Percentiles rank a stretch among this genome's conserved stretches.
Evolutionary conservation across 2,888 invertebrate species (phyloP).

Genomic region (Rotaria magnacalcarata): DNA sequence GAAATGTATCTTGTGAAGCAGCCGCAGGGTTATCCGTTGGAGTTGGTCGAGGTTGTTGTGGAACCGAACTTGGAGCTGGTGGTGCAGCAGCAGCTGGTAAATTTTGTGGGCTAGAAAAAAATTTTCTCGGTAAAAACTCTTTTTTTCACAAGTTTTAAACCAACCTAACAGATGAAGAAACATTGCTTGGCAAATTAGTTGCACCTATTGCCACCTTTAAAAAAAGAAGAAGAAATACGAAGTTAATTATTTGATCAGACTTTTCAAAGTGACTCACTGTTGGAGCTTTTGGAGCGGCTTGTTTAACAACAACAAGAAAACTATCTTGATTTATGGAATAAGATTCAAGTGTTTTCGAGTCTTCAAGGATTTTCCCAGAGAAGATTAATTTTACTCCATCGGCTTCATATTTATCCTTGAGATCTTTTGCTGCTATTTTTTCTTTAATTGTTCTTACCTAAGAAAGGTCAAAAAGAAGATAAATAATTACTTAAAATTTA

Average conservation of each 20-base stretch:
- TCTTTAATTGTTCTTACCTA: slow-evolving; percentile 30
- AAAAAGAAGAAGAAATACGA: not conserved
- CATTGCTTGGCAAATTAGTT: not conserved
- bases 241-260: not conserved
- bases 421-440: slow-evolving; percentile 16
- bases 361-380: slow-evolving; percentile 34
- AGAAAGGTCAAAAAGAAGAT: not conserved
- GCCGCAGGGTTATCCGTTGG: not conserved
- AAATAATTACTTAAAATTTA: not conserved
- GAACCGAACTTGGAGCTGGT: not conserved
- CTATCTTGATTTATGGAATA: slow-evolving; percentile 10
- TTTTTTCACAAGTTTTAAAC: not conserved
- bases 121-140: not conserved
- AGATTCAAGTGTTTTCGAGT: slow-evolving; percentile 20
- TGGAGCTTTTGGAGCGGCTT: not conserved
- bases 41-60: not conserved
- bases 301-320: slow-evolving; percentile 34
- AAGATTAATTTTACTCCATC: slow-evolving; percentile 31
- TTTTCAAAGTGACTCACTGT: not conserved
- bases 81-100: not conserved
- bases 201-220: not conserved
- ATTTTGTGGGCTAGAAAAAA: not conserved
- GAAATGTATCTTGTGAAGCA: slow-evolving; percentile 1
- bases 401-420: slow-evolving; percentile 25
- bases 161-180: not conserved